Evolutionary conservation across 2,888 invertebrate species (phyloP).

Genomic region (Leptopilina myrica): DNA sequence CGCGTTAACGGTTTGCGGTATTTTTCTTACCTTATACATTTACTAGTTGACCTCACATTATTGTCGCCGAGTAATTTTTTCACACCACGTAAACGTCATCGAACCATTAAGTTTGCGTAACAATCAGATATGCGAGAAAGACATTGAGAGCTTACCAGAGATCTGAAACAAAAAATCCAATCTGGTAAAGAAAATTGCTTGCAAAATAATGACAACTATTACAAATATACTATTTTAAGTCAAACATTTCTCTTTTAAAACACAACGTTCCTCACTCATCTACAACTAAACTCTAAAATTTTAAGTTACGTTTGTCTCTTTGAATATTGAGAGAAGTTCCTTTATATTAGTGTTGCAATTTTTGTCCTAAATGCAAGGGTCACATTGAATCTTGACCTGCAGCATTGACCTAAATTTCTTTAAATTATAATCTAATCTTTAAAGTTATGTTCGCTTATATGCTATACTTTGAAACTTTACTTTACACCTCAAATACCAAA

Average conservation of each 20-base stretch:
- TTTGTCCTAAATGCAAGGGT: no score
- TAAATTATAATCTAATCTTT: no score
- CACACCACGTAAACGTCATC: slow-evolving; percentile 26
- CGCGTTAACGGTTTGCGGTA: slow-evolving; percentile 33
- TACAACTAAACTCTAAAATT: no score
- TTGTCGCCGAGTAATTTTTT: slow-evolving; percentile 30
- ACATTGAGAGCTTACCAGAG: slow-evolving; percentile 6
- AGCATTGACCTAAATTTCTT: no score
- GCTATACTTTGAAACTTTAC: no score
- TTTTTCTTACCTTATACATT: slow-evolving; percentile 38
- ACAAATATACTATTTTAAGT: background rate
- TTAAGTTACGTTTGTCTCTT: no score
- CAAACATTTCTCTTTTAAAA: background rate
- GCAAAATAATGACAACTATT: background rate
- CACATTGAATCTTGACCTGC: no score
- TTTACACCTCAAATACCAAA: no score
- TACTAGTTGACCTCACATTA: slow-evolving; percentile 37
- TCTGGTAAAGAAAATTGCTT: background rate
- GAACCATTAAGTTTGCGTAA: slow-evolving; percentile 34
- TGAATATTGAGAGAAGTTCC: no score
- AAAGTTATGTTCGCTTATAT: no score
- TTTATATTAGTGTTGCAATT: no score
- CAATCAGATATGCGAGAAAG: background rate
- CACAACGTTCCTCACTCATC: no score
- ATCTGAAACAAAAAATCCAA: slow-evolving; percentile 23